Base-by-base conservation (phyloP, 2,888 invertebrate species). In the Caenorhabditis macrosperma region DNA sequence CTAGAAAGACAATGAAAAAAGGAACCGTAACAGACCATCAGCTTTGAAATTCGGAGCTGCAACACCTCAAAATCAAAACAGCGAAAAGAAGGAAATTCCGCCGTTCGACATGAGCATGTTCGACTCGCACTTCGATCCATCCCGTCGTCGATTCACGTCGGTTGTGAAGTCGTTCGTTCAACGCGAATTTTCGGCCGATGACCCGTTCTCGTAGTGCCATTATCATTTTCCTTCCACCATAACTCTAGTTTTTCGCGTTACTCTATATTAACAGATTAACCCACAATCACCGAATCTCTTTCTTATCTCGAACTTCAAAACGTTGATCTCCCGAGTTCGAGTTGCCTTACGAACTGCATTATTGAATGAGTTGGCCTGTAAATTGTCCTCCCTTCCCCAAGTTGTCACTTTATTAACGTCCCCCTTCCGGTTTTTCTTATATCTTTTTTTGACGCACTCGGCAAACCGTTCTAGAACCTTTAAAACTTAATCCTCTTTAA, bases 1-100 rank as follows among this genome's bases (percentile, higher is more conserved):
- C 15, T 44, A 69, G 64, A 48, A n/a, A 38, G 52, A 77, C 30
- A 17, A 26, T 4, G 71, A 52, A 24, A 66, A 55, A 35, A 60
- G 48, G 46, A 44, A 24, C 20, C 57, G 71, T 35, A 57, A 64
- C 17, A 26, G 55, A 5, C 55, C 41, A 28, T 12, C 48, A 1
- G 30, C 44, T 2, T 3, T 26, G n/a, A 68, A 57, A 30, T 44
- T 63, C 7, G 57, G 46, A n/a, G 46, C 55, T n/a, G 46, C 59
- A n/a, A 59, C 68, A 24, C 59, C 68, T 3, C 24, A n/a, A n/a
- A n/a, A 46, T 9, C 59, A 55, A 20, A 48, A 35, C 15, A 12
- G 3, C 22, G 9, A 12, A 17, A 24, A 41, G 12, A 12, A 12
- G 4, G 41, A 22, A 1, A 9, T 48, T 28, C 33, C 48, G 12